phyloP scores from a whole-genome alignment of 2,113 vertebrate species.

The Ivindomyrus marchei region DNA sequence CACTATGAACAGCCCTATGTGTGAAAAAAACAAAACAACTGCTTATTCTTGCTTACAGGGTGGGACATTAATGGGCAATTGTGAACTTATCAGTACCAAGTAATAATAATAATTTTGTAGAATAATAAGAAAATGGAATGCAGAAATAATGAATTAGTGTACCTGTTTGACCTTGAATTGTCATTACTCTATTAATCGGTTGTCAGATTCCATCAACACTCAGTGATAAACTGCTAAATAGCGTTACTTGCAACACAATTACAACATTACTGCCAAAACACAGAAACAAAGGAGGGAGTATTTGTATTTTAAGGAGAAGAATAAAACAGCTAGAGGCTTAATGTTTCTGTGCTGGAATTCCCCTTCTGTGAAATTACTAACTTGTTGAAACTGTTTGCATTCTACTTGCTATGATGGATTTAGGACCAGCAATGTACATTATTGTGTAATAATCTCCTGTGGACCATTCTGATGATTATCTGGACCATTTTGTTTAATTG shows the following conservation, averaged over 20 bases:
- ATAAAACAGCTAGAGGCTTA: constrained; percentile 8
- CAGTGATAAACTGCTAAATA: constrained; percentile 13
- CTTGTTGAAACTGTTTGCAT: constrained; percentile 26
- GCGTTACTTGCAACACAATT: constrained; percentile 31
- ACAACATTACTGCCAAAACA: constrained; percentile 28
- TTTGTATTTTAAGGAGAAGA: neutral
- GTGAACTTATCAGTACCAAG: neutral
- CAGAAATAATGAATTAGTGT: neutral
- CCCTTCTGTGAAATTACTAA: constrained; percentile 29
- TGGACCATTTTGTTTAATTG: neutral
- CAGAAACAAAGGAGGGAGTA: neutral
- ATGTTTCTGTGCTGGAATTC: constrained; percentile 35
- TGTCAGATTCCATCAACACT: constrained; percentile 13
- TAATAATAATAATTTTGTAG: neutral
- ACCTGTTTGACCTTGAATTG: constrained; percentile 1
- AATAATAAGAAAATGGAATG: neutral
- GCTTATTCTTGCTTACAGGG: neutral
- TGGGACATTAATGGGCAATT: neutral
- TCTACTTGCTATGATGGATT: constrained; percentile 31
- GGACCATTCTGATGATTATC: neutral
- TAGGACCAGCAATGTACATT: neutral
- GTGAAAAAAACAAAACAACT: neutral
- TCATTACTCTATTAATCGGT: neutral
- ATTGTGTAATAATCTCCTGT: constrained; percentile 37
- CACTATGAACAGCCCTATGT: neutral